These are phyloP conservation scores for Macrotus californicus DNA, from an alignment of 2,113 vertebrate genomes.

Conservation along the genomic window DNA sequence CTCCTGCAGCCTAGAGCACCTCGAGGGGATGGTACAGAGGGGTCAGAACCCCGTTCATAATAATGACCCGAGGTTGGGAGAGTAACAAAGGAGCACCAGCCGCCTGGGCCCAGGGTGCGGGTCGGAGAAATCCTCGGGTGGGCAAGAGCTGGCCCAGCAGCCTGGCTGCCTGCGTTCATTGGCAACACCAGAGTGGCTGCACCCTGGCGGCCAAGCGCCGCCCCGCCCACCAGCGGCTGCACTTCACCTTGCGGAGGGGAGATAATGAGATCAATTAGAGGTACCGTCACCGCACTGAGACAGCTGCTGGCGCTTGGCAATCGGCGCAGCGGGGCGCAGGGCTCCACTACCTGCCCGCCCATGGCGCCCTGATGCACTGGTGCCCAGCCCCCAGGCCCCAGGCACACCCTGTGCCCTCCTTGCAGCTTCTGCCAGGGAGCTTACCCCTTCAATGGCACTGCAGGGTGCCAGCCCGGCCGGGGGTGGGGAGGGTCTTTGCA, in stretches of 20 bases:
- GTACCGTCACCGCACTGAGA: constrained; percentile 79
- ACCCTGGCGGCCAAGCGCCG: background rate
- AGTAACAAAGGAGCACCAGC: constrained; percentile 71
- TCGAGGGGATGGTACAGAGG: constrained; percentile 69
- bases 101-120: constrained; percentile 63
- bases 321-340: constrained; percentile 76
- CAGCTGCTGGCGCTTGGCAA: constrained; percentile 82
- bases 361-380: background rate
- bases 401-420: background rate
- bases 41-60: constrained; percentile 68
- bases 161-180: constrained; percentile 72
- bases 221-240: constrained; percentile 31
- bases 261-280: constrained; percentile 86
- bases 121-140: constrained; percentile 62
- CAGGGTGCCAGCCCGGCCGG: background rate
- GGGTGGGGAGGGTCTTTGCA: background rate
- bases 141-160: constrained; percentile 60
- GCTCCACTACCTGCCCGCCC: constrained; percentile 69
- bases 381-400: background rate
- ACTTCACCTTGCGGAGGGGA: constrained; percentile 77
- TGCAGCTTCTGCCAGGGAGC: background rate
- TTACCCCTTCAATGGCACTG: constrained; percentile 5
- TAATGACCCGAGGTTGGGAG: constrained; percentile 68
- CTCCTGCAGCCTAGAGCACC: background rate
- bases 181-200: background rate